Evolutionary conservation across 2,113 vertebrate genomes (phyloP), one percentile per base, ranked within the genome.

Genomic region (Tor tambroides): DNA sequence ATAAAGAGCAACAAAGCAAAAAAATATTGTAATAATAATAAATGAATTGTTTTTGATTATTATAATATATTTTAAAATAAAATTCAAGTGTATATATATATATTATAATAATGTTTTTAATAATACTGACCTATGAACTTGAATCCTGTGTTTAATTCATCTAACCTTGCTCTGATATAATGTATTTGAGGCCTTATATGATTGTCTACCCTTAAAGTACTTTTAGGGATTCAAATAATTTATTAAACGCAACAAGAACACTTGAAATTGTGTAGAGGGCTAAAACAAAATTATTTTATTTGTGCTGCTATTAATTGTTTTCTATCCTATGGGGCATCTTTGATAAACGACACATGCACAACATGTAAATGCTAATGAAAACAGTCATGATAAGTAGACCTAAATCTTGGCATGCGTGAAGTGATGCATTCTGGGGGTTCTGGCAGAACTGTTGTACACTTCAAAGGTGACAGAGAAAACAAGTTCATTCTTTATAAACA

Each of bases 401-500:
- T 32, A 38, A 80, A 81, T 81, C 26, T 69, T 69, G 41, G 26
- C n/a, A 83, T 46, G 26, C 26, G 5, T 67, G 80, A 30, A 30
- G 9, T 28, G 19, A 32, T 83, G 19, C 26, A 83, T 83, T 82
- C 41, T 51, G 80, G n/a, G 30, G 17, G 3, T 83, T 63, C 63
- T 49, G 59, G 61, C 80, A 67, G 41, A 5, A 46, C 12, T 46
- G n/a, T 21, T 63, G 28, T 14, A 56, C 38, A 46, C n/a, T 17
- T 82, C 14, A 67, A 65, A 15, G n/a, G n/a, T 30, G 38, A 67
- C n/a, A 49, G 56, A 46, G 78, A 80, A 65, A 63, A 65, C 12
- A 43, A 46, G 80, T 65, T 19, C 49, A 56, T 32, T 61, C 21
- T 80, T 26, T 69, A 83, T 71, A n/a, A 71, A 83, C 43, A 83